Evolutionary conservation across 2,797 vertebrate genomes (phyloP), one percentile per base, ranked within the genome.

Genomic region (Danio albolineatus): DNA sequence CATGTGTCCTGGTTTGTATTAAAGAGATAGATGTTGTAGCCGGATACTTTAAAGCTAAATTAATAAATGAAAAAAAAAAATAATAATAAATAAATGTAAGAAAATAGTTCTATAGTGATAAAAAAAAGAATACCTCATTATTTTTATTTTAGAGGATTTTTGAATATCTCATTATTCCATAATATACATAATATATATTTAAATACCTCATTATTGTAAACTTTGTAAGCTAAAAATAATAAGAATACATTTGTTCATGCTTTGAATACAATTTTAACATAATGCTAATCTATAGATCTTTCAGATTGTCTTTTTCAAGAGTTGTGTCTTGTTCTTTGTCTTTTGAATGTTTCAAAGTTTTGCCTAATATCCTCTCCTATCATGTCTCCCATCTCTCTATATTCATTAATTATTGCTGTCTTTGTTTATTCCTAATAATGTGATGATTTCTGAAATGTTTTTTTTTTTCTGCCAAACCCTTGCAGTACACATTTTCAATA

Each of bases 1-100:
- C 95, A 96, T 96, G 89, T 95, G 94, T 95, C 86, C 96, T 96
- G 98, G 97, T 99, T 98, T 98, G 97, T 98, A 98, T 97, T 92
- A 89, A 94, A 95, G 94, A 94, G 95, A 75, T 17, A 90, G 94
- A 96, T 10, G 53, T 44, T 96, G 95, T 96, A 97, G 97, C 91
- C 87, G 88, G 86, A 86, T 84, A 89, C 10, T 83, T 48, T 80
- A 80, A 64, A 79, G 44, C 66, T 72, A 82, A 81, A 53, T 43
- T 14, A 78, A 51, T 76, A 89, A 70, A 10, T 49, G 13, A 1
- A 10, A 64, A 76, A 39, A 76, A 73, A 73, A 71, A 56, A n/a
- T n/a, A n/a, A n/a, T n/a, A n/a, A n/a, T n/a, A n/a, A n/a, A n/a
- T n/a, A n/a, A n/a, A n/a, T n/a, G n/a, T n/a, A n/a, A n/a, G n/a